Evolutionary conservation across 2,888 invertebrate species (phyloP).

Genomic region (Microctonus hyperodae): DNA sequence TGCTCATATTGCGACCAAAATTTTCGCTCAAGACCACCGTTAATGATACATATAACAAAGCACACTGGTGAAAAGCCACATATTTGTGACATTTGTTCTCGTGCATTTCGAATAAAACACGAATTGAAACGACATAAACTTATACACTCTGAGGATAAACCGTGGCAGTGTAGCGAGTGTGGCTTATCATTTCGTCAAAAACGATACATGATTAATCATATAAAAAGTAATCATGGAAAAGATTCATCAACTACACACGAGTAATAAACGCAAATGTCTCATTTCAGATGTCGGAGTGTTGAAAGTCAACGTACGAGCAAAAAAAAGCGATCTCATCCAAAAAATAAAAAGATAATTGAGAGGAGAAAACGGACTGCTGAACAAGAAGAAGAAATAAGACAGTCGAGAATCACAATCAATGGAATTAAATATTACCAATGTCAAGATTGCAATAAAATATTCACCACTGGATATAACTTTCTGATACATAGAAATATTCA

Average conservation of each 20-base stretch:
- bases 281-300: slow-evolving; percentile 47
- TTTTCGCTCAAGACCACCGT: slow-evolving; percentile 68
- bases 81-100: slow-evolving; percentile 68
- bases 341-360: not conserved
- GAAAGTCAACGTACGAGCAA: slow-evolving; percentile 2
- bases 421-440: slow-evolving; percentile 68
- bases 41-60: slow-evolving; percentile 67
- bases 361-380: slow-evolving; percentile 9
- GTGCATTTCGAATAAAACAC: slow-evolving; percentile 68
- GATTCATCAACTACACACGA: slow-evolving; percentile 12
- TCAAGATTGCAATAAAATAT: slow-evolving; percentile 66
- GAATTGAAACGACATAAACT: slow-evolving; percentile 68
- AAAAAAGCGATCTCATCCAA: not conserved
- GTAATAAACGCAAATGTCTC: slow-evolving; percentile 37
- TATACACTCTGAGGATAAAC: slow-evolving; percentile 66
- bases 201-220: slow-evolving; percentile 66
- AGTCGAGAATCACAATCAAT: slow-evolving; percentile 53
- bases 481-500: slow-evolving; percentile 48
- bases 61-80: slow-evolving; percentile 72
- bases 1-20: slow-evolving; percentile 70
- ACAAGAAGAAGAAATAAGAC: slow-evolving; percentile 18
- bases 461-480: slow-evolving; percentile 68
- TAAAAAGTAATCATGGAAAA: slow-evolving; percentile 60
- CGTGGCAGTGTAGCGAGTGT: slow-evolving; percentile 64
- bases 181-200: slow-evolving; percentile 65